Evolutionary conservation across 2,113 vertebrate genomes (phyloP).

Genomic region (Psilopogon haemacephalus): DNA sequence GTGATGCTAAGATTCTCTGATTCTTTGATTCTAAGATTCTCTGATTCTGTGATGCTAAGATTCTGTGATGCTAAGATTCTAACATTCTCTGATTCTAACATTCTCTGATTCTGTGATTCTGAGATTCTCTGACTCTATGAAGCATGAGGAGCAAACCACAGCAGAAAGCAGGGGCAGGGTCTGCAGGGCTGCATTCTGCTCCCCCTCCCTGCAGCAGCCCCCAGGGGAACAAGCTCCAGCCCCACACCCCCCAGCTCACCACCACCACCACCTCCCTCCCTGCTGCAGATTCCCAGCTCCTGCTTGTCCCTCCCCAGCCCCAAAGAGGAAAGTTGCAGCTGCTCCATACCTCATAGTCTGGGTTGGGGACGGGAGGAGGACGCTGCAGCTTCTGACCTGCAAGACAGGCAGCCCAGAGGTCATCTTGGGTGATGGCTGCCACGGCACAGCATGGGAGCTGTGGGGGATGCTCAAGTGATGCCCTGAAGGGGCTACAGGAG

Average conservation of each 20-base stretch:
- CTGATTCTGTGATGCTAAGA: no score
- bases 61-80: no score
- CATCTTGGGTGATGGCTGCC: neutral
- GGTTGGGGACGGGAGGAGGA: slow-evolving; percentile 81
- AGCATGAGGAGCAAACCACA: neutral
- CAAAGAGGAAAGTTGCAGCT: neutral
- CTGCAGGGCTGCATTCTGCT: neutral
- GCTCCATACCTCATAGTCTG: slow-evolving; percentile 79
- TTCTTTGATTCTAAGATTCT: no score
- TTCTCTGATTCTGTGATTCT: no score
- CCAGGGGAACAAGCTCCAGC: neutral
- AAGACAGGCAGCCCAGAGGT: neutral
- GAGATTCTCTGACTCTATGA: no score
- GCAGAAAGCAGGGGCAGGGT: neutral
- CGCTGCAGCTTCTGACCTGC: slow-evolving; percentile 72
- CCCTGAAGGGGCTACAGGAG: no score
- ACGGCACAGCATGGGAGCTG: accelerated
- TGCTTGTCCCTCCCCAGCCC: neutral
- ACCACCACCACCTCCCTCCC: neutral
- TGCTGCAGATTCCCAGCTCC: neutral
- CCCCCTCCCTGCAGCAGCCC: neutral
- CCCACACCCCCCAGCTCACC: no score
- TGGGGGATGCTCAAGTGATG: no score
- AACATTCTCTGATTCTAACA: no score
- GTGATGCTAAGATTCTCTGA: no score